Evolutionary conservation across 1,140 invertebrate genomes (phyloP).

Genomic region (Amyelois transitella): DNA sequence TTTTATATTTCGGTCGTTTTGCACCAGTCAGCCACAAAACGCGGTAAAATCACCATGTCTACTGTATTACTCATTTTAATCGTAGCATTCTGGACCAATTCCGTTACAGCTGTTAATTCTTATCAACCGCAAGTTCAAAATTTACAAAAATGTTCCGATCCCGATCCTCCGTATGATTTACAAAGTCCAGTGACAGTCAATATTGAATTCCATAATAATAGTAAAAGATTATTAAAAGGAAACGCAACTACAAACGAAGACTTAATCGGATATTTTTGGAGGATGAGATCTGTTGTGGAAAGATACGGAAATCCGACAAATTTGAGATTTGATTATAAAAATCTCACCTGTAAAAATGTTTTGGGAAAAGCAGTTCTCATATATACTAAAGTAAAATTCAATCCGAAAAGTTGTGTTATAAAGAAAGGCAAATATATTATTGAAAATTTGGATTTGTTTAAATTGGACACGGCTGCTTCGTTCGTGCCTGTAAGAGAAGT

Average conservation of each 20-base stretch:
- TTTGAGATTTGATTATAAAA: not conserved
- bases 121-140: not conserved
- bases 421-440: slow-evolving; percentile 3
- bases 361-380: not conserved
- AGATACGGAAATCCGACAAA: not conserved
- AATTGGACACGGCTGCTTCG: slow-evolving; percentile 1
- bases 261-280: not conserved
- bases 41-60: no score
- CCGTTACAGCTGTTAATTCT: not conserved
- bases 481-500: slow-evolving; percentile 4
- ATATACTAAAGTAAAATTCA: slow-evolving; percentile 3
- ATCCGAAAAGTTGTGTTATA: slow-evolving; percentile 4
- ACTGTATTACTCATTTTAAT: not conserved
- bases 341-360: slow-evolving; percentile 5
- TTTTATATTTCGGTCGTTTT: no score
- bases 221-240: not conserved
- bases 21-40: no score
- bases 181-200: not conserved
- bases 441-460: slow-evolving; percentile 4
- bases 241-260: not conserved
- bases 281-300: not conserved
- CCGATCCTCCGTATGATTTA: not conserved
- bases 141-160: not conserved
- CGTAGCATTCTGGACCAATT: not conserved
- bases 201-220: not conserved